Evolutionary conservation across 1,140 invertebrate species (phyloP), one percentile per base, ranked within the genome.

Genomic region (Heterodera carotae): DNA sequence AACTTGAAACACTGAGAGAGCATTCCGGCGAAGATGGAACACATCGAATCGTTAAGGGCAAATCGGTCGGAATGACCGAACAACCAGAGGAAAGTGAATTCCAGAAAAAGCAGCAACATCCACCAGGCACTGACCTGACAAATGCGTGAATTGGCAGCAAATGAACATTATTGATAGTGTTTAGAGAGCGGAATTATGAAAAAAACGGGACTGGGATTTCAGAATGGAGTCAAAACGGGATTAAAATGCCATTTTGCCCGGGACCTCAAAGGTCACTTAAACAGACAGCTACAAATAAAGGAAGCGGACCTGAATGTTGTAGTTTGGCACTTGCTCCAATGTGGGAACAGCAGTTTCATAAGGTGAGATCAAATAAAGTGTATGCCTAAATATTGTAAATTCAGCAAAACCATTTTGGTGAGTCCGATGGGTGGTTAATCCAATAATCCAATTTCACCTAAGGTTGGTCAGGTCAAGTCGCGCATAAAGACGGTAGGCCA

Each of bases 61-160:
- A 84, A 87, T 66, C 85, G 69, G 60, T 87, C 85, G 25, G 84
- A 84, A 77, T 87, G 81, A 15, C 83, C 80, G 33, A 39, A 69
- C 25, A 87, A 56, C 15, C 76, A 75, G 29, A 88, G 76, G 25
- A 88, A 69, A n/a, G 80, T 34, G 72, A 87, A 88, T 71, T 87
- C 85, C 5, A 84, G 29, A 33, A 88, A 82, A 27, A 87, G 75
- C 31, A 87, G 75, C 10, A 77, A 78, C 74, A 88, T 56, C 86
- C 86, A 87, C 85, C 85, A 87, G 12, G 86, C 76, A 29, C 85
- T 84, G 34, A 87, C 84, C 83, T 84, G 34, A n/a, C n/a, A n/a
- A n/a, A n/a, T n/a, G n/a, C n/a, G n/a, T n/a, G n/a, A 22, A 27
- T 66, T 66, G 27, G 25, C 62, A 29, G 33, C n/a, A n/a, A n/a